Evolutionary conservation across 2,888 invertebrate species (phyloP).

Genomic region (Rhagonycha fulva): DNA sequence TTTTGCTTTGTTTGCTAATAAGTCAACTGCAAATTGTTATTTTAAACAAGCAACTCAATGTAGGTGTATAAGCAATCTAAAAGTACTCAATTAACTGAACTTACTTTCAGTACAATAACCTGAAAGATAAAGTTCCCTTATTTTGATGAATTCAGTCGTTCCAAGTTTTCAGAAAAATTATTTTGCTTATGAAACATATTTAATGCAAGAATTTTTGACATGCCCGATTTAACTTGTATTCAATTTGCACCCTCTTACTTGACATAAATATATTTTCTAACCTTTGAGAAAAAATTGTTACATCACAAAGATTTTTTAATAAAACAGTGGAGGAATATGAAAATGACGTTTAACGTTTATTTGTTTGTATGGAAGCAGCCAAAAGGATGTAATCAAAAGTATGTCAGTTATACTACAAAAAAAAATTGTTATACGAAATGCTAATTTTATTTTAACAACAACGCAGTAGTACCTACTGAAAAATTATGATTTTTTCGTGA

Average conservation of each 20-base stretch:
- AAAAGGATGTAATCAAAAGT: not conserved
- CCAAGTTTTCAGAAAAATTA: not conserved
- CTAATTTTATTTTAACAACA: not conserved
- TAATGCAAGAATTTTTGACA: not conserved
- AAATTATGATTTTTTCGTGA: not conserved
- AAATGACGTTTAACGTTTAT: not conserved
- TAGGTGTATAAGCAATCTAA: not conserved
- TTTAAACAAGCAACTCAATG: not conserved
- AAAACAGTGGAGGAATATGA: not conserved
- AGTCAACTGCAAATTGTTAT: constrained; percentile 6
- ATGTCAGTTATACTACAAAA: not conserved
- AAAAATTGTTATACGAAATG: not conserved
- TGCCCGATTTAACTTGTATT: not conserved
- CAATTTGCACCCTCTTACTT: not conserved
- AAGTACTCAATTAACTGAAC: not conserved
- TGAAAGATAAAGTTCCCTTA: not conserved
- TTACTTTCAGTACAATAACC: not conserved
- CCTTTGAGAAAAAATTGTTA: not conserved
- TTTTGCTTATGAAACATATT: not conserved
- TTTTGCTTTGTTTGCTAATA: constrained; percentile 7
- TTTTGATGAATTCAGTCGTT: not conserved
- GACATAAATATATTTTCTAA: not conserved
- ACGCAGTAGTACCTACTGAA: not conserved
- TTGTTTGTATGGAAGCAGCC: not conserved
- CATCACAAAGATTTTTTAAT: not conserved